A percentile compares a stretch with the other conserved stretches of the same genome.
Conservation (phyloP, 2,113 vertebrate genomes). For the Oenanthe oenanthe region DNA sequence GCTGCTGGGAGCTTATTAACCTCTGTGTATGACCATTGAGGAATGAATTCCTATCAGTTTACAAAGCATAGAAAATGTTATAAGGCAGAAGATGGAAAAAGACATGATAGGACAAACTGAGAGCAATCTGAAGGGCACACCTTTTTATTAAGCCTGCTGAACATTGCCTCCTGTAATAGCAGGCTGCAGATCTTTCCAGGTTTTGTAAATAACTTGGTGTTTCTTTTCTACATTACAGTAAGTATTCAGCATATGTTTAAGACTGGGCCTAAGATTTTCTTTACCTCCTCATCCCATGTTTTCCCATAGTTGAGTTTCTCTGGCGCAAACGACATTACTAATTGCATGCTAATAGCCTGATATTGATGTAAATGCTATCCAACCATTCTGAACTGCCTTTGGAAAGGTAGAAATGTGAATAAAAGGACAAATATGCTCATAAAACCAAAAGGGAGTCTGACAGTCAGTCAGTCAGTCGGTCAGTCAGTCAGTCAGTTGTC, state of each 20-base stretch:
- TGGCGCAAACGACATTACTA: neutral
- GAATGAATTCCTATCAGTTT: conserved; percentile 53
- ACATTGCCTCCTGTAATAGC: neutral
- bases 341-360: neutral
- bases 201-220: neutral
- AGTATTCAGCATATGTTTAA: neutral
- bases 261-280: neutral
- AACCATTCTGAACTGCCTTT: neutral
- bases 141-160: neutral
- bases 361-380: neutral
- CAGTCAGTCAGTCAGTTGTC: neutral
- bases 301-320: neutral
- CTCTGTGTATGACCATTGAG: conserved; percentile 38
- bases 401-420: neutral
- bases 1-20: conserved; percentile 53
- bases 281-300: neutral
- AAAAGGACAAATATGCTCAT: neutral
- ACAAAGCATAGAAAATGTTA: conserved; percentile 45
- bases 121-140: conserved; percentile 41
- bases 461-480: neutral
- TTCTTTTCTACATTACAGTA: neutral
- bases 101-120: conserved; percentile 49
- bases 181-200: neutral
- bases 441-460: neutral
- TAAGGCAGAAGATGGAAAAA: conserved; percentile 46